A percentile compares a stretch with the other conserved stretches of the same genome.
Conservation (phyloP, 2,888 invertebrate genomes). For the Julus scanicus region DNA sequence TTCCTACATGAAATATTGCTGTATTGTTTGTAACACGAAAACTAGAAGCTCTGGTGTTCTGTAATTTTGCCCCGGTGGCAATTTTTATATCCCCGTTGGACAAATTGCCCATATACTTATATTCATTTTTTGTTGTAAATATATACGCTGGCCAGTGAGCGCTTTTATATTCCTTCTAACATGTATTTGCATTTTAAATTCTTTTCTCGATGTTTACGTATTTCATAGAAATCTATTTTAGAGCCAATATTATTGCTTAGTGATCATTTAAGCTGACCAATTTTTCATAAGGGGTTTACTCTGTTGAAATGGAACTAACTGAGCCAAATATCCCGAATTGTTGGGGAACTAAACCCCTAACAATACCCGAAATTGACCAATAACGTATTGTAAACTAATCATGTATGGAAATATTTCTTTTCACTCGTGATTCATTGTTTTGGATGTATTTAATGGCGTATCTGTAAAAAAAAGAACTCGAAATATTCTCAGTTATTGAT, state of each 20-base stretch:
- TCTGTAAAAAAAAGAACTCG: no score
- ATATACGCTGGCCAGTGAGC: slow-evolving; percentile 12
- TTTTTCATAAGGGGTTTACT: background rate
- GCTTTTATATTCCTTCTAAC: slow-evolving; percentile 4
- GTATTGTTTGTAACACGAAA: background rate
- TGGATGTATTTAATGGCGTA: background rate
- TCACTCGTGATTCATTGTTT: background rate
- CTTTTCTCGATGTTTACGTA: background rate
- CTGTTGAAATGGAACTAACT: no score
- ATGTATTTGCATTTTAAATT: slow-evolving; percentile 15
- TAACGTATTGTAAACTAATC: background rate
- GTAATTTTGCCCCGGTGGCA: background rate
- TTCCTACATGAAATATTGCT: background rate
- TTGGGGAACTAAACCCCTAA: no score
- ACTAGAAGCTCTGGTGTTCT: background rate
- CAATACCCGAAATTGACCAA: no score
- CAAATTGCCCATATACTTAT: background rate
- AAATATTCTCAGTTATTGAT: background rate
- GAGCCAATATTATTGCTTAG: slow-evolving; percentile 24
- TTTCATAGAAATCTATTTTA: background rate
- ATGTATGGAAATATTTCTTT: background rate
- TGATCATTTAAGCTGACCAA: background rate
- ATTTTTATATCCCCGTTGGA: slow-evolving; percentile 15
- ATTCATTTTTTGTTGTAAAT: slow-evolving; percentile 10
- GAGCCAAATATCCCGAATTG: no score